Evolutionary conservation across 1,140 invertebrate genomes (phyloP).

Genomic region (Sarcophaga bullata): DNA sequence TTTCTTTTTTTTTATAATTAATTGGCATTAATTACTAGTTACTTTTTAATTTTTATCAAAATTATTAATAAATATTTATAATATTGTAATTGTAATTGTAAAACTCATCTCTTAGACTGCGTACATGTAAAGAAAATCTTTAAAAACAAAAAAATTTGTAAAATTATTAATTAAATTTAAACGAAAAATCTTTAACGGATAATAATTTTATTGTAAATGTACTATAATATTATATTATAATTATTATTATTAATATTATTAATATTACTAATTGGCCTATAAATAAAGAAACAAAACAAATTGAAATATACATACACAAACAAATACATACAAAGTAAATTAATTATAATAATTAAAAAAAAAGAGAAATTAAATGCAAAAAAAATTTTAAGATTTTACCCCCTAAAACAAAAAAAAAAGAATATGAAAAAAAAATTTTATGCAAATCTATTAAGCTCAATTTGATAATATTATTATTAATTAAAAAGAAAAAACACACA

Average conservation of each 20-base stretch:
- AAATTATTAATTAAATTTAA: slow-evolving; percentile 36
- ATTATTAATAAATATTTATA: background rate
- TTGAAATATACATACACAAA: slow-evolving; percentile 32
- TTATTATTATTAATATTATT: background rate
- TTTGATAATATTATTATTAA: slow-evolving; percentile 36
- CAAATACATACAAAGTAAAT: too few species aligned
- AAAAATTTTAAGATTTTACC: slow-evolving; percentile 40
- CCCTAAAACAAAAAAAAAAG: slow-evolving; percentile 19
- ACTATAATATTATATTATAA: slow-evolving; percentile 22
- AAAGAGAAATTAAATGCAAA: too few species aligned
- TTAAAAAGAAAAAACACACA: background rate
- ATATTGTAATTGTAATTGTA: background rate
- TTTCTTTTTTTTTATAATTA: background rate
- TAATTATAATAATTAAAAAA: too few species aligned
- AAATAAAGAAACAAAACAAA: slow-evolving; percentile 35
- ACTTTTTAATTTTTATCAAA: background rate
- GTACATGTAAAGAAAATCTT: slow-evolving; percentile 9
- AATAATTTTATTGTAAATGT: slow-evolving; percentile 31
- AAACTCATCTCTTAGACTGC: slow-evolving; percentile 38
- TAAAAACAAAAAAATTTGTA: slow-evolving; percentile 26
- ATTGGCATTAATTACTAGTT: slow-evolving; percentile 13
- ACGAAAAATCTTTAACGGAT: slow-evolving; percentile 1
- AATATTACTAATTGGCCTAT: slow-evolving; percentile 23
- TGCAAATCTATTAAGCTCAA: slow-evolving; percentile 36
- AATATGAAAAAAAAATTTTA: background rate